Evolutionary conservation across 2,797 vertebrate species (phyloP).

Genomic region (Telmatherina bonti): DNA sequence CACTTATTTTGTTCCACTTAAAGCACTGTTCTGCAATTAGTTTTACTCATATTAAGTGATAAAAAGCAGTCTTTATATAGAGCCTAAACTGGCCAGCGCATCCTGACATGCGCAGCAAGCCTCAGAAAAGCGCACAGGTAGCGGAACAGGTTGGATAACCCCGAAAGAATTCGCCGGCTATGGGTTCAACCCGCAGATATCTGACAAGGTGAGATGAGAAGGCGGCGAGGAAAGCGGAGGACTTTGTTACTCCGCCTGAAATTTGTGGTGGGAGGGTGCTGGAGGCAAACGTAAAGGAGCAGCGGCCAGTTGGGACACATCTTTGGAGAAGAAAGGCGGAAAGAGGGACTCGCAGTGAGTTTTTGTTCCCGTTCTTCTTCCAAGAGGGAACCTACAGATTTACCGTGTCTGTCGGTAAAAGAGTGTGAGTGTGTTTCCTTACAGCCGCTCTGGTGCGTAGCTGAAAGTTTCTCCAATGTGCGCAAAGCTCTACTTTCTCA

Average conservation of each 20-base stretch:
- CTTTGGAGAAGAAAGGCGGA: slow-evolving; percentile 41
- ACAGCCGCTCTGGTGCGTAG: slow-evolving; percentile 16
- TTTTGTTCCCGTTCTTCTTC: neutral
- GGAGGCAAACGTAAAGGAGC: slow-evolving; percentile 30
- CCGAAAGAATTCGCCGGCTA: neutral
- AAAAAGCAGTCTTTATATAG: no score
- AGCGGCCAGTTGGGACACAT: slow-evolving; percentile 65
- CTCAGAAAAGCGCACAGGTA: neutral
- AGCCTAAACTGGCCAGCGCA: slow-evolving; percentile 15
- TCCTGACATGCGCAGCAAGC: no score
- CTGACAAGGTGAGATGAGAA: slow-evolving; percentile 10
- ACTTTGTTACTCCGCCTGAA: slow-evolving; percentile 70
- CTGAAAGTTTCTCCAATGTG: slow-evolving; percentile 66
- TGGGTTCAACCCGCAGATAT: neutral
- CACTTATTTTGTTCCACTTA: no score
- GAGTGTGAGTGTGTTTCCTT: slow-evolving; percentile 19
- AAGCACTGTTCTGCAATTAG: no score
- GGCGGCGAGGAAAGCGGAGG: slow-evolving; percentile 21
- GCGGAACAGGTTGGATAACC: slow-evolving; percentile 50
- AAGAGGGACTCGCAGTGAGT: slow-evolving; percentile 15
- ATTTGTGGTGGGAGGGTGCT: slow-evolving; percentile 65
- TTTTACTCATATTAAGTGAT: neutral
- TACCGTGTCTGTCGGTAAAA: neutral
- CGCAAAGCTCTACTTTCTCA: slow-evolving; percentile 61
- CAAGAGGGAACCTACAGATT: slow-evolving; percentile 1